Evolutionary conservation across 2,113 vertebrate species (phyloP).

Genomic region (Pachypanchax playfairii): DNA sequence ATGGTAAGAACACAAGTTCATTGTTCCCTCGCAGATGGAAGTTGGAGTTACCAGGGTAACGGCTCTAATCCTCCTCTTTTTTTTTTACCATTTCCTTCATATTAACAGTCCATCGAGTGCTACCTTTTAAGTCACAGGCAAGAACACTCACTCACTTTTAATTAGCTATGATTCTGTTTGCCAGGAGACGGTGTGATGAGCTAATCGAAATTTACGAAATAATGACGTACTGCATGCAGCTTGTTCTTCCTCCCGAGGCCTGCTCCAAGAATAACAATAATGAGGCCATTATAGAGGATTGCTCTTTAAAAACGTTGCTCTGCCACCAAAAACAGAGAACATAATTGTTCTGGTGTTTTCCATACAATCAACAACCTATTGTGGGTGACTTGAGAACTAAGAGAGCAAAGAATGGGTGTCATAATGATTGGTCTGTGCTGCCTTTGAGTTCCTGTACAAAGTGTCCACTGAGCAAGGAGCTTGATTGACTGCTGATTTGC

Average conservation of each 20-base stretch:
- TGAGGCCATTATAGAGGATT: conserved; percentile 96
- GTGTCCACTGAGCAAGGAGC: conserved; percentile 90
- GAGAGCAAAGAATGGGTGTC: conserved; percentile 89
- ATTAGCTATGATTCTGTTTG: conserved; percentile 96
- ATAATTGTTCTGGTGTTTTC: conserved; percentile 97
- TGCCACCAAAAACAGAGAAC: conserved; percentile 93
- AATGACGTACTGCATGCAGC: conserved; percentile 92
- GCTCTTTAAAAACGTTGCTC: conserved; percentile 93
- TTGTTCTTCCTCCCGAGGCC: conserved; percentile 92
- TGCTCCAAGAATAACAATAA: conserved; percentile 98
- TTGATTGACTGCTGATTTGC: conserved; percentile 93
- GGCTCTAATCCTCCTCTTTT: conserved; percentile 92
- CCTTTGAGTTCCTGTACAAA: conserved; percentile 88
- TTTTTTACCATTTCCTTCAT: conserved; percentile 96
- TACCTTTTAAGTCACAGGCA: conserved; percentile 96
- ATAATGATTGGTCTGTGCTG: conserved; percentile 95
- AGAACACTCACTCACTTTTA: conserved; percentile 87
- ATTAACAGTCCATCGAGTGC: conserved; percentile 93
- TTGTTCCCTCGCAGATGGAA: conserved; percentile 98
- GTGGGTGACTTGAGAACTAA: conserved; percentile 95
- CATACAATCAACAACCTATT: conserved; percentile 99
- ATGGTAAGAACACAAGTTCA: conserved; percentile 96
- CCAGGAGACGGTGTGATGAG: conserved; percentile 92
- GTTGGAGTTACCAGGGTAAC: conserved; percentile 99
- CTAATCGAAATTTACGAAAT: conserved; percentile 99